A percentile compares a stretch with the other conserved stretches of the same genome.
These are phyloP conservation scores for Andrena marginata DNA, from an alignment of 2,888 invertebrate species.

Conservation along the genomic window DNA sequence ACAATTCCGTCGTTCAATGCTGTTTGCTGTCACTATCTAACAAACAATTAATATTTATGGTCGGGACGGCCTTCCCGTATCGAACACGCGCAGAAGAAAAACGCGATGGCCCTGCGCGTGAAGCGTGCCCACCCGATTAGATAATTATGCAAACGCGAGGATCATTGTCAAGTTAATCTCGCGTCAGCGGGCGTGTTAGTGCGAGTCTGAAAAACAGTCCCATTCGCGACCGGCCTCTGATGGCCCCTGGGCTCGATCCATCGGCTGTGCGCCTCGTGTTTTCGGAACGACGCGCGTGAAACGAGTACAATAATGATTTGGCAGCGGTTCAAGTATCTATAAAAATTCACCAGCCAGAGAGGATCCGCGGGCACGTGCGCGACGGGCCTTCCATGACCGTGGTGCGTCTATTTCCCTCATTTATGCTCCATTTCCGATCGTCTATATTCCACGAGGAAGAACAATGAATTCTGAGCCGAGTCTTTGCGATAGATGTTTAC, in stretches of 20 bases:
- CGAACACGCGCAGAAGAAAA: neutral
- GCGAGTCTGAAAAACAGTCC: conserved; percentile 36
- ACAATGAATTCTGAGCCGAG: too few relatives aligned
- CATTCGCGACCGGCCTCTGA: neutral
- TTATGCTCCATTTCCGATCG: neutral
- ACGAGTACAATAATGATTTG: conserved; percentile 28
- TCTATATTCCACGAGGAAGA: neutral
- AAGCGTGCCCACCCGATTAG: neutral
- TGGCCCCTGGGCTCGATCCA: neutral
- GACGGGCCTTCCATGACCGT: neutral
- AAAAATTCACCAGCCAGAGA: conserved; percentile 22
- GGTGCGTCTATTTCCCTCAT: neutral
- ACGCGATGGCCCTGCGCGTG: neutral
- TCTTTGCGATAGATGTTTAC: too few relatives aligned
- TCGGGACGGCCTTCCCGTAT: too few relatives aligned
- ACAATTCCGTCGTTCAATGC: too few relatives aligned
- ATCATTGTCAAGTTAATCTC: neutral
- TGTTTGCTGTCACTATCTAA: too few relatives aligned
- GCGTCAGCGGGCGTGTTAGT: neutral
- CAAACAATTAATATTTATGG: too few relatives aligned
- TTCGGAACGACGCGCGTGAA: conserved; percentile 22
- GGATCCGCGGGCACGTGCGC: conserved; percentile 20
- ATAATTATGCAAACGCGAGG: neutral
- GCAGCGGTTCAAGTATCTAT: conserved; percentile 33
- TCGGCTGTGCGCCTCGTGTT: conserved; percentile 2